A percentile compares a stretch with the other conserved stretches of the same genome.
Evolutionary conservation across 2,888 invertebrate genomes (phyloP).

Genomic region (Drosophila ezoana): DNA sequence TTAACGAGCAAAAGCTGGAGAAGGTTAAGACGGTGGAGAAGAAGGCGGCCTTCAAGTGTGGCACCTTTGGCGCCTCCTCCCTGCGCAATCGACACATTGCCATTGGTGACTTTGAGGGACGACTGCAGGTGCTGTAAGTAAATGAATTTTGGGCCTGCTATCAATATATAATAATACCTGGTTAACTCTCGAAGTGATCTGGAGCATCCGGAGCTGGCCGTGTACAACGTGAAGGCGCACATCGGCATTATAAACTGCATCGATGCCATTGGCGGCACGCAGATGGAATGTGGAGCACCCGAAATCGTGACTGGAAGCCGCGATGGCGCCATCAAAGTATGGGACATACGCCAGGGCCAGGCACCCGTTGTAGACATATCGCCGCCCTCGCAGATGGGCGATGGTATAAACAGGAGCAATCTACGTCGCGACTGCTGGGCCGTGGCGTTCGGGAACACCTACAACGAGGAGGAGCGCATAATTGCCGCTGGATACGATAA

Average conservation of each 20-base stretch:
- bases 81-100: conserved; percentile 93
- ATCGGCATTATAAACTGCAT: conserved; percentile 95
- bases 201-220: conserved; percentile 89
- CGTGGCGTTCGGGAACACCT: conserved; percentile 96
- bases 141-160: background rate
- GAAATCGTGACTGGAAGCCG: conserved; percentile 97
- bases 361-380: conserved; percentile 94
- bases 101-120: conserved; percentile 95
- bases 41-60: conserved; percentile 95
- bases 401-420: conserved; percentile 86
- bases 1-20: conserved; percentile 90
- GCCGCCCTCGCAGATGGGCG: conserved; percentile 84
- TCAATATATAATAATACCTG: background rate
- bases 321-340: conserved; percentile 97
- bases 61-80: conserved; percentile 95
- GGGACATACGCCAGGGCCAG: conserved; percentile 96
- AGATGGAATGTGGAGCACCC: conserved; percentile 94
- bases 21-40: conserved; percentile 91
- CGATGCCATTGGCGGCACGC: conserved; percentile 95
- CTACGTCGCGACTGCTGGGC: conserved; percentile 94
- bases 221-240: conserved; percentile 93
- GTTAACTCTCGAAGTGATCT: conserved; percentile 89
- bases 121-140: conserved; percentile 92
- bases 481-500: conserved; percentile 98
- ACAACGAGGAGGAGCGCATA: conserved; percentile 93